These are phyloP conservation scores for Nycticryphes semicollaris DNA, from an alignment of 2,113 vertebrate species.

Conservation along the genomic window DNA sequence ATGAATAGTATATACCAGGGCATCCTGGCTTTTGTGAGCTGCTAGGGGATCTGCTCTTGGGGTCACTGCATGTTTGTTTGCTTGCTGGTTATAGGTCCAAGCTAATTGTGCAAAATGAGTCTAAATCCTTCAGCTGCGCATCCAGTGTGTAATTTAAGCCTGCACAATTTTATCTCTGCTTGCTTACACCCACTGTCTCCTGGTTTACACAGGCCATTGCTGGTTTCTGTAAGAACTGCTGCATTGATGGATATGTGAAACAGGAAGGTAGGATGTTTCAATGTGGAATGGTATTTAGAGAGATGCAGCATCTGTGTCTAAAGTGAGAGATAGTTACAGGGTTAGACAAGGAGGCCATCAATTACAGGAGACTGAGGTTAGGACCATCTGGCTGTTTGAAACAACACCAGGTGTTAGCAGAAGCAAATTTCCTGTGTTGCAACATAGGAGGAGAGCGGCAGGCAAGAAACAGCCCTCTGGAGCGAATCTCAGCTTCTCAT, in stretches of 20 bases:
- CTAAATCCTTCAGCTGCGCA: neutral
- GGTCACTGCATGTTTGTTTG: neutral
- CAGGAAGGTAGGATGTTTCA: conserved; percentile 53
- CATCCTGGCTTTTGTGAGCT: neutral
- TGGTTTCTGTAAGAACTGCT: conserved; percentile 38
- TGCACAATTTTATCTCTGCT: conserved; percentile 37
- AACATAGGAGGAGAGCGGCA: conserved; percentile 11
- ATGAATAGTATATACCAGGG: neutral
- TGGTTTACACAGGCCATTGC: conserved; percentile 42
- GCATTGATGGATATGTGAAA: conserved; percentile 38
- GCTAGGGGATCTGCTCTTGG: neutral
- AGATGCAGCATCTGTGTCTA: conserved; percentile 58
- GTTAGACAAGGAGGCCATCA: conserved; percentile 62
- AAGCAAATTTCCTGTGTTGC: conserved; percentile 70
- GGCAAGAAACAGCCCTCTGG: conserved; percentile 27
- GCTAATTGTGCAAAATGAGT: neutral
- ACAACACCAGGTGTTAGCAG: conserved; percentile 71
- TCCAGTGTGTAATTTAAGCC: conserved; percentile 18
- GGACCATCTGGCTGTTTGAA: conserved; percentile 67
- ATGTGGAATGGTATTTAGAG: conserved; percentile 2
- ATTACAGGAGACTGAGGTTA: conserved; percentile 65
- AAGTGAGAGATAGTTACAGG: conserved; percentile 54
- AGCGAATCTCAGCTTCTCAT: conserved; percentile 47
- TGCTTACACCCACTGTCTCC: conserved; percentile 53
- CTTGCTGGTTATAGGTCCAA: neutral